Base-by-base conservation (phyloP, 2,888 invertebrate genomes). In the Drosophila cognata region DNA sequence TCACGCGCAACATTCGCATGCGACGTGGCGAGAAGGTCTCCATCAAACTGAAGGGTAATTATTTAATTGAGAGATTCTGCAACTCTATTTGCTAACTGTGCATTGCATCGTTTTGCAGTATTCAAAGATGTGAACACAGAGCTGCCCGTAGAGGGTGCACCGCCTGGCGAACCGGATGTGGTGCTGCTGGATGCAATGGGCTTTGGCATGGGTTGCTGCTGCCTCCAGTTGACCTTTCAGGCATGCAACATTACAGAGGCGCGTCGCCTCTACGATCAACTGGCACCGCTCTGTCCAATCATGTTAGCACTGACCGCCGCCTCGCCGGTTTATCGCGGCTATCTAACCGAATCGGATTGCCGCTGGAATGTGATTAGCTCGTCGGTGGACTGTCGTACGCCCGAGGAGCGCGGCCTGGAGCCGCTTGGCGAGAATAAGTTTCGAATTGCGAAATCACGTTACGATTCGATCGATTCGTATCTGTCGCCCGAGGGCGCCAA, bases 121-220 rank as follows among this genome's bases (percentile, higher is more conserved):
- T 98, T 95, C 93, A 96, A 95, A 91, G 99, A 99, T 93, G 94
- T 94, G 80, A 96, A 98, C 88, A 99, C 99, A 2, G 95, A 95
- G 83, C 94, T 95, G 73, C 98, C 98, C 5, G 97, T 98, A 85
- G 97, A 97, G 91, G 96, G 97, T 79, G 96, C 96, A 10, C 95
- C 95, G 58, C 94, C 95, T 1, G 97, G 97, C 0, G 94, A 95
- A 88, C 97, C 97, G 0, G 97, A 99, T 94, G 97, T 98, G 91
- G 97, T 99, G 77, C 98, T 99, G 91, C 96, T 99, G 96, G 99
- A 99, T 93, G 98, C 98, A 1, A 99, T 99, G 99, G 99, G 99
- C 31, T 99, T 99, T 93, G 99, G 99, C 64, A 99, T 99, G 99
- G 99, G 99, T 36, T 99, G 99, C 93, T 98, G 98, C 91, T 99